These are phyloP conservation scores for Palythoa grandis DNA, from an alignment of 92 coral and sea anemone species.

Conservation along the genomic window DNA sequence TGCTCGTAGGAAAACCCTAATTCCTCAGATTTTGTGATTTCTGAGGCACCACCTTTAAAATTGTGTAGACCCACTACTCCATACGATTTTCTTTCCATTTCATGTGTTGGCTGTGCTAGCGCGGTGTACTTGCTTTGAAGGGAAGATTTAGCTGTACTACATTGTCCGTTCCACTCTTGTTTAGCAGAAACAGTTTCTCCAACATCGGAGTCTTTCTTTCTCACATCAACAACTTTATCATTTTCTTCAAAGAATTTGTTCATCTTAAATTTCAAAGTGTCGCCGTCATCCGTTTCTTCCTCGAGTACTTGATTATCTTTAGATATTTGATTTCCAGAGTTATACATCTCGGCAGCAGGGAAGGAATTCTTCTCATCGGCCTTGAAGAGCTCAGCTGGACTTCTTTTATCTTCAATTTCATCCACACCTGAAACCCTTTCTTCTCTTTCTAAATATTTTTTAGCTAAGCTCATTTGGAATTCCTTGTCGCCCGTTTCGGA, in stretches of 20 bases:
- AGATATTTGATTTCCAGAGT: neutral
- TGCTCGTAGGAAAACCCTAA: neutral
- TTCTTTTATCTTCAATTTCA: neutral
- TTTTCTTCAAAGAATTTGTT: constrained; percentile 36
- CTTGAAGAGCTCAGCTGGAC: neutral
- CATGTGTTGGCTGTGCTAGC: neutral
- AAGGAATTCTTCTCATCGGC: neutral
- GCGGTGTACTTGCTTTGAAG: neutral
- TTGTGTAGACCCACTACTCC: neutral
- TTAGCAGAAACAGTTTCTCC: neutral
- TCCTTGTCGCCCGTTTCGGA: neutral
- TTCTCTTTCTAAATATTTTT: neutral
- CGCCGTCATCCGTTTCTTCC: neutral
- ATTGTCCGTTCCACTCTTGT: neutral
- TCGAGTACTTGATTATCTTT: neutral
- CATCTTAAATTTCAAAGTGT: constrained; percentile 29
- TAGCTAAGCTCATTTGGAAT: neutral
- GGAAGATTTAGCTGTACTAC: neutral
- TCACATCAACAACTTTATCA: constrained; percentile 6
- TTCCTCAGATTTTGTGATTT: neutral
- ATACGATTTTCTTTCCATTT: neutral
- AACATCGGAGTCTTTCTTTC: neutral
- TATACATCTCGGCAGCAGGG: neutral
- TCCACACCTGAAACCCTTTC: neutral
- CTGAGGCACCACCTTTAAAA: neutral